Conservation (phyloP, 2,113 vertebrate genomes). For the Hippocampus zosterae region DNA sequence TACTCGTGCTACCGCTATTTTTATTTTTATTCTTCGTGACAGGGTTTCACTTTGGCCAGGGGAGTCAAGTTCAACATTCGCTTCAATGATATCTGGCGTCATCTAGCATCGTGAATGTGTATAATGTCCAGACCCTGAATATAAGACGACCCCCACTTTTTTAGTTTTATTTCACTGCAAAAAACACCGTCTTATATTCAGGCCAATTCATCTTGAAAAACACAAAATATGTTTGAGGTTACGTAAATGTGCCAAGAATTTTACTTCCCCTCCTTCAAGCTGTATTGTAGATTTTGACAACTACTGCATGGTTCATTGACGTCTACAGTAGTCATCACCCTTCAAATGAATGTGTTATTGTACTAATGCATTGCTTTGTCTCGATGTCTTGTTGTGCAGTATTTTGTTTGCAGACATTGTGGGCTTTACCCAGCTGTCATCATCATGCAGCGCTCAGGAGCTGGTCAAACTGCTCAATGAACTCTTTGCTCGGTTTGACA, state of each 20-base stretch:
- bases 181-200: too few relatives aligned
- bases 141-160: too few relatives aligned
- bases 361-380: not conserved
- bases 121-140: too few relatives aligned
- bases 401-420: constrained; percentile 96
- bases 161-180: too few relatives aligned
- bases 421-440: constrained; percentile 94
- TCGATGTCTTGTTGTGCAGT: constrained; percentile 65
- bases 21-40: too few relatives aligned
- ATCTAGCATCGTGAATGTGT: too few relatives aligned
- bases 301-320: not conserved
- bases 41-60: too few relatives aligned
- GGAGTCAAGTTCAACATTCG: too few relatives aligned
- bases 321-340: not conserved
- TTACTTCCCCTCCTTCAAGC: not conserved
- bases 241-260: not conserved
- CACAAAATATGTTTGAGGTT: too few relatives aligned
- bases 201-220: too few relatives aligned
- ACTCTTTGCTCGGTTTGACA: constrained; percentile 94
- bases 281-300: not conserved
- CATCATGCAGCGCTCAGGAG: constrained; percentile 90
- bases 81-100: too few relatives aligned
- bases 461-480: constrained; percentile 94
- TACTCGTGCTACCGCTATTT: too few relatives aligned
- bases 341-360: not conserved